Conservation (phyloP, 2,888 invertebrate species). For the Sesia bembeciformis region DNA sequence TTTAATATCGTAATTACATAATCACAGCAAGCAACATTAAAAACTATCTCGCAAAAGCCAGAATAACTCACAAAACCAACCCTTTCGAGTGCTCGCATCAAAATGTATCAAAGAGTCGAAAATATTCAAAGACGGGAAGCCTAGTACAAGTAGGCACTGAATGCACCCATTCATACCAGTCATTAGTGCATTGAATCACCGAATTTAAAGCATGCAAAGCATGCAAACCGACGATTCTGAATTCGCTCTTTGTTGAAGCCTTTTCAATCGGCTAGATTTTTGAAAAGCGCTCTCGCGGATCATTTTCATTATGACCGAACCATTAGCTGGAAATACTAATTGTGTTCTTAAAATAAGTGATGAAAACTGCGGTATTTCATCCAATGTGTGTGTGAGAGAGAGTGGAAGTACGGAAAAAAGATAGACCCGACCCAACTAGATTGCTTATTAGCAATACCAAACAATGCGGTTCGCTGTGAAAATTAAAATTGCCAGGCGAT, state of each 20-base stretch:
- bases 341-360: neutral
- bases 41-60: neutral
- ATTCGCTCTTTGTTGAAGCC: neutral
- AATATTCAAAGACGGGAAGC: conserved; percentile 26
- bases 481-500: too few relatives aligned
- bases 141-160: conserved; percentile 37
- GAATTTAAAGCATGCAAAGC: conserved; percentile 42
- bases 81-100: neutral
- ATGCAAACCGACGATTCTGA: conserved; percentile 2
- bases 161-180: conserved; percentile 48
- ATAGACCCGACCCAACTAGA: too few relatives aligned
- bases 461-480: too few relatives aligned
- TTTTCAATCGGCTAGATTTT: neutral
- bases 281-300: neutral
- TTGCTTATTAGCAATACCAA: too few relatives aligned
- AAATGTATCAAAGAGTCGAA: conserved; percentile 10
- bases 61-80: neutral
- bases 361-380: neutral
- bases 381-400: too few relatives aligned
- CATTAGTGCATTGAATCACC: conserved; percentile 65
- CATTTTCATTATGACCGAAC: neutral
- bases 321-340: neutral
- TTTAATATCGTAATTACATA: neutral
- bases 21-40: neutral
- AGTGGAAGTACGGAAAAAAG: too few relatives aligned